Base-by-base conservation (phyloP, 1,140 invertebrate genomes). In the Asobara japonica region DNA sequence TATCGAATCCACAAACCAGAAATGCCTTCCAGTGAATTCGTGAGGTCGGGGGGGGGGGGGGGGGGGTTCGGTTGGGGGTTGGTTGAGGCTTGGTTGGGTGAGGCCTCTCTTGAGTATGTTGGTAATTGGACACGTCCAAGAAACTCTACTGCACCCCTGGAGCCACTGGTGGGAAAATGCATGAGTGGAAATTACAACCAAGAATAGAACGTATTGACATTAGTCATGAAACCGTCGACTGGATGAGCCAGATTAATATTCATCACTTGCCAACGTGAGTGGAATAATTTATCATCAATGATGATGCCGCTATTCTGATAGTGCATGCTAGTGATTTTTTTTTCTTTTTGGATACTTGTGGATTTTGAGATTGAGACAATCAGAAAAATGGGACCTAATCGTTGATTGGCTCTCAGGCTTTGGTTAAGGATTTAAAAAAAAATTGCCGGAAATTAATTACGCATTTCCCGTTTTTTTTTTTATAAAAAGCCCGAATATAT, bases 21-120 rank as follows among this genome's bases (percentile, higher is more conserved):
- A 45, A 45, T 38, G 41, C 41, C 18, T 45, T 45, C 13, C 5
- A 16, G 41, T 45, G 36, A n/a, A 38, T 13, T 38, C 36, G 11
- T 45, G 41, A 45, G 41, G 13, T 16, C n/a, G n/a, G 18, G 41
- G n/a, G 18, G 41, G 5, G 18, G 41, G 18, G n/a, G 18, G 41
- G 41, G n/a, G n/a, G n/a, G n/a, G n/a, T n/a, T n/a, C n/a, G n/a
- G n/a, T n/a, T n/a, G n/a, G n/a, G n/a, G n/a, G n/a, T n/a, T n/a
- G n/a, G n/a, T n/a, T n/a, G n/a, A n/a, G n/a, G n/a, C n/a, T n/a
- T n/a, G n/a, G n/a, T n/a, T n/a, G n/a, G n/a, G n/a, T n/a, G n/a
- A 45, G 41, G 41, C 41, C 41, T 45, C 41, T 45, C 41, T 45
- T 45, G 41, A 45, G 41, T 45, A 45, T 45, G 41, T 45, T 45